Evolutionary conservation across 2,888 invertebrate species (phyloP).

Genomic region (Plagodis pulveraria): DNA sequence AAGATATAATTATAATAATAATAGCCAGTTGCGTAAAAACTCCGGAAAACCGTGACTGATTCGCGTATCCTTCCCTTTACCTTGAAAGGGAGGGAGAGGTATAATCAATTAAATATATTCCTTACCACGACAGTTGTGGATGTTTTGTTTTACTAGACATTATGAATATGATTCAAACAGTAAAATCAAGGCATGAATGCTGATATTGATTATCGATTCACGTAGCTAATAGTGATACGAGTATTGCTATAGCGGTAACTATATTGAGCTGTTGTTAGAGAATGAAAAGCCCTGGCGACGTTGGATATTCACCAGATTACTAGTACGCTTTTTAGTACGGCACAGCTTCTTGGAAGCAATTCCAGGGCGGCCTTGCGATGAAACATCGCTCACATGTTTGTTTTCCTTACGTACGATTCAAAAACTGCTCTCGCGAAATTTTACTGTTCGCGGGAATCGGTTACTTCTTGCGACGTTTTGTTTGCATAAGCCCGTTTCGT

Average conservation of each 20-base stretch:
- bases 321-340: slow-evolving; percentile 30
- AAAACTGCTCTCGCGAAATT: slow-evolving; percentile 74
- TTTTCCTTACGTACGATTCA: slow-evolving; percentile 75
- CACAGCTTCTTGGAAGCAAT: slow-evolving; percentile 67
- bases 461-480: slow-evolving; percentile 63
- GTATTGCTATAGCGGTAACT: background rate
- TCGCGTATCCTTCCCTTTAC: too few species aligned
- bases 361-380: slow-evolving; percentile 70
- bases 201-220: too few species aligned
- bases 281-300: background rate
- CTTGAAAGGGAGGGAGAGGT: too few species aligned
- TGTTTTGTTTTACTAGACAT: too few species aligned
- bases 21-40: too few species aligned
- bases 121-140: too few species aligned
- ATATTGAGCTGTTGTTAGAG: background rate
- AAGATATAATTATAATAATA: too few species aligned
- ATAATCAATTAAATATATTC: too few species aligned
- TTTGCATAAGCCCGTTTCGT: slow-evolving; percentile 68
- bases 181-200: too few species aligned
- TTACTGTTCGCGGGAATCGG: slow-evolving; percentile 69
- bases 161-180: too few species aligned
- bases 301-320: slow-evolving; percentile 57
- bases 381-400: slow-evolving; percentile 74
- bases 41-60: too few species aligned
- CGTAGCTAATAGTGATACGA: too few species aligned